Base-by-base conservation (phyloP, 2,888 invertebrate species). In the Malthinus seriepunctatus region DNA sequence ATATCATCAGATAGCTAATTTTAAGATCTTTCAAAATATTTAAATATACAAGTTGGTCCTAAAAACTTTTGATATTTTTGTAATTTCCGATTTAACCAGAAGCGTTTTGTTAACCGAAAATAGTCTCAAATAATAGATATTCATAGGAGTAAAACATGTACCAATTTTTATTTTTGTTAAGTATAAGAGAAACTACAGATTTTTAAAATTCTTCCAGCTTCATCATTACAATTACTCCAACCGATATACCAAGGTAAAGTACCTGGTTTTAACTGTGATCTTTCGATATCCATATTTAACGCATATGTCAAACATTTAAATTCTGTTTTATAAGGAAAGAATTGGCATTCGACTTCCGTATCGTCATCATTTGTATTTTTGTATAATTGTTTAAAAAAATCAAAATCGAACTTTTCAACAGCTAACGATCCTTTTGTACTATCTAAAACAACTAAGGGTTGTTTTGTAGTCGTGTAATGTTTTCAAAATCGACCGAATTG, bases 211-310 rank as follows among this genome's bases (percentile, higher is more conserved):
- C 88, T 85, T 0, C 93, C 92, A 52, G 91, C 91, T 44, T 86
- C 85, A 32, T 91, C 88, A 74, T 95, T 91, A 75, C 97, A 97
- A 72, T 97, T 97, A 76, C 95, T 96, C 97, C 97, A 89, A 2
- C 89, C 89, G 38, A 89, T 84, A 71, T 89, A 89, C 84, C 84
- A 84, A 1, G 83, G 80, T 23, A 75, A 65, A 15, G 80, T 79
- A 0, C 76, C 76, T 3, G 66, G 60, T 55, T 68, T 68, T 14
- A 89, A 77, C 51, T 84, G 80, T 0, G 93, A 88, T 56, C 95
- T 81, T 5, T 83, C 83, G 7, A 80, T 78, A 32, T 86, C 86
- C 93, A 96, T 95, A 51, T 84, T 83, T 64, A 97, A 87, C 1
- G 93, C 95, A 62, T 97, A 91, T 47, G 83, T 81, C 0, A 97